These are phyloP conservation scores for Tolmerus cingulatus DNA, from an alignment of 2,888 invertebrate genomes.

Conservation along the genomic window DNA sequence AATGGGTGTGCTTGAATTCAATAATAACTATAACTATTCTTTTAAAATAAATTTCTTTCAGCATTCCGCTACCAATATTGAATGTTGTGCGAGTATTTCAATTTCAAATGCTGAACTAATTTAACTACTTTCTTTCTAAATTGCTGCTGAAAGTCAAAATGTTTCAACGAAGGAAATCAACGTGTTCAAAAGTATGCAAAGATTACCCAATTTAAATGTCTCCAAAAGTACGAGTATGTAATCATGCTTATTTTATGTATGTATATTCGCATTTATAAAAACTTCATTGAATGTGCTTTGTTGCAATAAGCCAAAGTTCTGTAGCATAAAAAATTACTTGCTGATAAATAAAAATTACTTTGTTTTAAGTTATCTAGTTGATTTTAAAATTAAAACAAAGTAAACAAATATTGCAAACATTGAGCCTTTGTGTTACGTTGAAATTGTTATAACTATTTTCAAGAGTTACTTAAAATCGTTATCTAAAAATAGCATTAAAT, in stretches of 20 bases:
- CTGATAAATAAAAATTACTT: neutral
- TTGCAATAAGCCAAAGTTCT: neutral
- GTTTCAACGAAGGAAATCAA: neutral
- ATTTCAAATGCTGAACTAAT: neutral
- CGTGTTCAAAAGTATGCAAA: neutral
- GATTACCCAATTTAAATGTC: neutral
- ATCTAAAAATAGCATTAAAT: neutral
- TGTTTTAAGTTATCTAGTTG: neutral
- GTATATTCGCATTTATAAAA: neutral
- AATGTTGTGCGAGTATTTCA: neutral
- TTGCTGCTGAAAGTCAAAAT: neutral
- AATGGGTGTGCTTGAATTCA: neutral
- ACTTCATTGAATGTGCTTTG: neutral
- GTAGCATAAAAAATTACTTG: neutral
- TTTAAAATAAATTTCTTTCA: neutral
- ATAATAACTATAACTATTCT: neutral
- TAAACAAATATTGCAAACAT: neutral
- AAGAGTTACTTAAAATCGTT: neutral
- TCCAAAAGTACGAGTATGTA: neutral
- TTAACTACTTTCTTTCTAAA: neutral
- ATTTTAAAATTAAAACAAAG: neutral
- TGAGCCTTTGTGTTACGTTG: neutral
- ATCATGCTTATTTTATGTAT: neutral
- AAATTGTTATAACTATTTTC: neutral
- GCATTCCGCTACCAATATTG: neutral